Base-by-base conservation (phyloP, 2,113 vertebrate species). In the Tenrec ecaudatus region DNA sequence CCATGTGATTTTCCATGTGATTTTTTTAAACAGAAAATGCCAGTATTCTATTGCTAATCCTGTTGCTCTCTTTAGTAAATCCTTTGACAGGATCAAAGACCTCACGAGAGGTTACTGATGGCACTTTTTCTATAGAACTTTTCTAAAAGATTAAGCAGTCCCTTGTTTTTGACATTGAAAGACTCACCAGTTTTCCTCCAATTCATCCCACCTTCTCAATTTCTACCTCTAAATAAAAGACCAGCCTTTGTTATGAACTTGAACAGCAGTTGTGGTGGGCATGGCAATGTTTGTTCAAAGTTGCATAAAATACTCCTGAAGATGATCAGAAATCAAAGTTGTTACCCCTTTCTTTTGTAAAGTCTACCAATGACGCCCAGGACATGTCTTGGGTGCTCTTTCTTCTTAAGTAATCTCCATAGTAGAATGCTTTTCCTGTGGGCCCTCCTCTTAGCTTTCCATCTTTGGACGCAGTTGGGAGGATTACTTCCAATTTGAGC, bases 211-310 rank as follows among this genome's bases (percentile, higher is more conserved):
- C 31, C n/a, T 83, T 43, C 36, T 2, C 20, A 71, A 0, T 23
- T 64, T 31, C 68, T 86, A 7, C 53, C 73, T 95, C 80, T 78
- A 68, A 79, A 27, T 75, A 27, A 69, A 69, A 81, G 90, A 57
- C 33, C 25, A 31, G 57, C 60, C 47, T 3, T 64, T 17, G n/a
- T 38, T 53, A 53, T 31, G 36, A 73, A 11, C n/a, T 62, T 57
- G 6, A 57, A 82, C 57, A 1, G 36, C 12, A 15, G 11, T 58
- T 89, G 31, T 82, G 29, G 31, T 27, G n/a, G 23, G 38, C 1
- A 1, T 11, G 33, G 29, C 22, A 20, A 27, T 36, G 69, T 80
- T 86, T 88, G 36, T 57, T 95, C 36, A 71, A 36, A 73, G 40
- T 40, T 60, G 1, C 38, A 53, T 66, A 69, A 22, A 14, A 3